Percentiles rank a stretch among this genome's conserved stretches.
These are phyloP conservation scores for Oreamnos americanus DNA, from an alignment of 2,113 vertebrate genomes.

Conservation along the genomic window DNA sequence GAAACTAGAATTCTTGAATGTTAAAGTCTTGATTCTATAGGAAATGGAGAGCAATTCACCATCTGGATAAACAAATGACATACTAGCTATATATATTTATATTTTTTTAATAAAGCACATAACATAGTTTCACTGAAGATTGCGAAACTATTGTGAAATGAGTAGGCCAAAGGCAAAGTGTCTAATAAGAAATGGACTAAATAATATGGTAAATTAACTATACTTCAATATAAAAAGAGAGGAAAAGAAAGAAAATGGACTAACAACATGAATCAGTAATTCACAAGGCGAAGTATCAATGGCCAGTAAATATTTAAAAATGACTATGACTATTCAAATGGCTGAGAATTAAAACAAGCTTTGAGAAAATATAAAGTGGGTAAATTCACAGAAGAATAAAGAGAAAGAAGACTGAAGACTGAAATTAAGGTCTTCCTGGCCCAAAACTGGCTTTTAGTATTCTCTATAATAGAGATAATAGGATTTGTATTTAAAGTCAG, in stretches of 20 bases:
- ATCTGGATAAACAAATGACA: background rate
- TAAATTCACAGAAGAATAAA: background rate
- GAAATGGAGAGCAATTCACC: background rate
- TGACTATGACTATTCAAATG: background rate
- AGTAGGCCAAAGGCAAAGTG: background rate
- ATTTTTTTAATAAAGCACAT: background rate
- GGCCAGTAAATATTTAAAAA: background rate
- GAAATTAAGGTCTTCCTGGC: background rate
- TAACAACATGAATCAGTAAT: background rate
- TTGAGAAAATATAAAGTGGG: background rate
- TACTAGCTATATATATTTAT: background rate
- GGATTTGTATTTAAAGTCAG: conserved; percentile 55
- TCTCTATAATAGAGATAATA: conserved; percentile 40
- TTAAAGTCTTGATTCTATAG: background rate
- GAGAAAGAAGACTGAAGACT: background rate
- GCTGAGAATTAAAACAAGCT: background rate
- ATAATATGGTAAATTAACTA: background rate
- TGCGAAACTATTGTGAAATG: background rate
- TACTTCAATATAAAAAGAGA: background rate
- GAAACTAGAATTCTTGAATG: background rate
- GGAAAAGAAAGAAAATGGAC: background rate
- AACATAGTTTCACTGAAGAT: background rate
- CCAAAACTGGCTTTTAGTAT: background rate
- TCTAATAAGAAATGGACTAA: background rate
- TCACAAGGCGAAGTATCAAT: background rate